These are phyloP conservation scores for Monoplex corrugatus DNA, from an alignment of 2,888 invertebrate genomes.

Conservation along the genomic window DNA sequence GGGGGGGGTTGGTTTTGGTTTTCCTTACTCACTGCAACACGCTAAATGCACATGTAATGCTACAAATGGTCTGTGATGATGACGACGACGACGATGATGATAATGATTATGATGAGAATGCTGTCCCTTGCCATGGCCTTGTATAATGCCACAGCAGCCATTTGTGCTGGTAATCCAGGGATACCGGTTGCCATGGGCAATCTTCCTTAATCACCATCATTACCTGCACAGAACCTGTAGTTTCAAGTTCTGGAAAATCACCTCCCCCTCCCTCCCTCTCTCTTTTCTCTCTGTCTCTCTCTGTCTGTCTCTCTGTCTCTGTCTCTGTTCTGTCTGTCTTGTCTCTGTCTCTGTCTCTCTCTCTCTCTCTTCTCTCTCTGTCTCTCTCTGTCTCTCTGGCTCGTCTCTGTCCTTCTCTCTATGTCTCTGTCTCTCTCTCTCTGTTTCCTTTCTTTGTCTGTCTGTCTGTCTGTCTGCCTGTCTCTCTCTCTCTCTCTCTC, in stretches of 20 bases:
- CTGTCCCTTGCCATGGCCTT: background rate
- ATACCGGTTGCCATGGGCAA: conserved; percentile 11
- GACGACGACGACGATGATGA: background rate
- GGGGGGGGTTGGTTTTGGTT: background rate
- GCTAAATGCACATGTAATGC: too few relatives aligned
- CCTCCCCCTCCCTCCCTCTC: background rate
- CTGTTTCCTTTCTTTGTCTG: background rate
- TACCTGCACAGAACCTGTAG: conserved; percentile 38
- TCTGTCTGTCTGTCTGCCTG: conserved; percentile 8
- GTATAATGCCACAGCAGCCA: background rate
- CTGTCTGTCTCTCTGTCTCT: too few relatives aligned
- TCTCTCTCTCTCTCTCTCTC: too few relatives aligned
- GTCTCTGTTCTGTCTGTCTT: too few relatives aligned
- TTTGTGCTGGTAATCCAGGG: background rate
- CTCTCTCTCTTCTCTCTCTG: background rate
- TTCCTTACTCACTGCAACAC: too few relatives aligned
- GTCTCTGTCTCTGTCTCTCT: too few relatives aligned
- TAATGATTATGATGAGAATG: background rate
- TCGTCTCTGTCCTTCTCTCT: too few relatives aligned
- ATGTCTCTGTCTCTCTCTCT: too few relatives aligned
- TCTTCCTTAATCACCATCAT: background rate
- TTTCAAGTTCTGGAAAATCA: background rate
- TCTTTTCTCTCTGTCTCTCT: background rate
- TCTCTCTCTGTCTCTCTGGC: conserved; percentile 1
- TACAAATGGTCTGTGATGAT: too few relatives aligned